Conservation (phyloP, 2,113 vertebrate genomes). For the Hippotragus niger region DNA sequence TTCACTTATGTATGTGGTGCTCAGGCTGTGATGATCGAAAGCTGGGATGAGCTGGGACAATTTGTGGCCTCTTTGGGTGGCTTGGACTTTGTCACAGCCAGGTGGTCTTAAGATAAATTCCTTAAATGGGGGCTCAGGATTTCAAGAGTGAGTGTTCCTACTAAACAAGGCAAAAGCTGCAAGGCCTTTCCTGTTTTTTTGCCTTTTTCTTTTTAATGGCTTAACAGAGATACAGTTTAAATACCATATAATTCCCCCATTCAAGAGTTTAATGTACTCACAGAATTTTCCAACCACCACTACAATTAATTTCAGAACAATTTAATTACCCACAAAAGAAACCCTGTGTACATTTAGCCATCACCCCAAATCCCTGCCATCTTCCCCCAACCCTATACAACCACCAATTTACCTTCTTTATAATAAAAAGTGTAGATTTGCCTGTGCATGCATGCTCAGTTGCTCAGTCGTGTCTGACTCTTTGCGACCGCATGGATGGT, state of each 20-base stretch:
- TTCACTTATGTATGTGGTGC: neutral
- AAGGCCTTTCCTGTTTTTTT: neutral
- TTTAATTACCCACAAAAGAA: neutral
- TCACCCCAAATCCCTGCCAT: neutral
- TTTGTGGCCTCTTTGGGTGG: neutral
- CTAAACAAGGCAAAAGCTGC: neutral
- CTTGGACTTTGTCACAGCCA: neutral
- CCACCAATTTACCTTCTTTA: neutral
- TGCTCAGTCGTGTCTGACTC: neutral
- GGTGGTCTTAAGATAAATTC: neutral
- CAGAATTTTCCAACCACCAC: neutral
- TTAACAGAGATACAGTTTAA: neutral
- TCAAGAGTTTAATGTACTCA: neutral
- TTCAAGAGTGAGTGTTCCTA: neutral
- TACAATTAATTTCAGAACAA: neutral
- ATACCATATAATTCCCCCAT: neutral
- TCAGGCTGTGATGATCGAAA: neutral
- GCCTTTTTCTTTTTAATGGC: neutral
- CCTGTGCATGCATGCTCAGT: neutral
- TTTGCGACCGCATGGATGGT: neutral
- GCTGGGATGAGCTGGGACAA: neutral
- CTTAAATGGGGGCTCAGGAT: neutral
- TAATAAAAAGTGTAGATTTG: neutral
- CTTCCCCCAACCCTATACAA: neutral
- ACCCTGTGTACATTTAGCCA: neutral